phyloP scores from a whole-genome alignment of 2,797 vertebrate species.

The Bryconaethiops microstoma region DNA sequence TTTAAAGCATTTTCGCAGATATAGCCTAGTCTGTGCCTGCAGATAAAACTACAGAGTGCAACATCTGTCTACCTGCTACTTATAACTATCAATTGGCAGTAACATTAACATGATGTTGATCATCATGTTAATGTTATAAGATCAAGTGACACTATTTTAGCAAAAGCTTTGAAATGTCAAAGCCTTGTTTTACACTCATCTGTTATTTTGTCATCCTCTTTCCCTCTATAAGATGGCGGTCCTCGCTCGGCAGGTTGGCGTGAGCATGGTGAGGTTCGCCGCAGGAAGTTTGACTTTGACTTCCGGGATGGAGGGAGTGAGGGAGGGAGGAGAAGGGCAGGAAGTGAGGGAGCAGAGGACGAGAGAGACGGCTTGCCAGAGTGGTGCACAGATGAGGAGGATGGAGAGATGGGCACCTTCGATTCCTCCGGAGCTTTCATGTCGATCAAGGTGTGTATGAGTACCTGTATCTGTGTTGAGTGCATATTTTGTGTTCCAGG shows the following conservation, averaged over 20 bases:
- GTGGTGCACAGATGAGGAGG: slow-evolving; percentile 92
- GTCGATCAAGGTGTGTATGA: slow-evolving; percentile 66
- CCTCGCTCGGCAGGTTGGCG: slow-evolving; percentile 92
- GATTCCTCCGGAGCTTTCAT: slow-evolving; percentile 92
- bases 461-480: too few relatives aligned
- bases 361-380: slow-evolving; percentile 89
- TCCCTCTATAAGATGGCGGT: slow-evolving; percentile 73
- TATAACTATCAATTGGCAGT: too few relatives aligned
- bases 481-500: not conserved
- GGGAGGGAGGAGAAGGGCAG: slow-evolving; percentile 81
- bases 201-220: not conserved
- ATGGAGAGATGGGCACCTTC: slow-evolving; percentile 92
- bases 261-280: slow-evolving; percentile 83
- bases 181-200: not conserved
- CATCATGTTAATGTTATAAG: too few relatives aligned
- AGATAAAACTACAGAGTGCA: too few relatives aligned
- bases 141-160: too few relatives aligned
- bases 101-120: too few relatives aligned
- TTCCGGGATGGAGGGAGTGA: slow-evolving; percentile 82
- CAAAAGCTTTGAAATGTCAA: too few relatives aligned
- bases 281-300: slow-evolving; percentile 90
- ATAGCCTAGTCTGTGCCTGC: too few relatives aligned
- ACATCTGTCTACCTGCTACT: too few relatives aligned
- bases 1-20: too few relatives aligned
- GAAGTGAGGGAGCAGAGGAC: slow-evolving; percentile 84